Base-by-base conservation (phyloP, 1,140 invertebrate genomes). In the Semibalanus balanoides region DNA sequence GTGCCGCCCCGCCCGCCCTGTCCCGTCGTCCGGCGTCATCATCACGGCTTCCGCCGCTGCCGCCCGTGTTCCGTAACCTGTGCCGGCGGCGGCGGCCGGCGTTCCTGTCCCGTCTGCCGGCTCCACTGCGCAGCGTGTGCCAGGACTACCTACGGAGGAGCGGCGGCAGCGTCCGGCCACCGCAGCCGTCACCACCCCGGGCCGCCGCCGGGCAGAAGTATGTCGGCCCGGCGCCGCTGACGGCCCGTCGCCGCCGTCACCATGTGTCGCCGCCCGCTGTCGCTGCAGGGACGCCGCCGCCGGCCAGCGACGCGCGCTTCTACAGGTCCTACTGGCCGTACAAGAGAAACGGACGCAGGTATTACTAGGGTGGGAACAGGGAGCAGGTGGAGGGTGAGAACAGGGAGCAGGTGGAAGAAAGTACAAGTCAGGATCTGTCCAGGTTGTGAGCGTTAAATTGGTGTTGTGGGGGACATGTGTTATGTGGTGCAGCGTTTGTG, bases 341-440 rank as follows among this genome's bases (percentile, higher is more conserved):
- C 51, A 64, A 64, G 51, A 64, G 22, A 64, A 64, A 64, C 51
- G 51, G 51, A 25, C 51, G 51, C 14, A 11, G 51, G 11, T 64
- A 64, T 19, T 64, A 64, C 22, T 64, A 64, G 51, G 51, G n/a
- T n/a, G n/a, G n/a, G n/a, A n/a, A 22, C 51, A 1, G 51, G 7
- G 51, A 19, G 51, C 51, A 11, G 51, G 11, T 25, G 14, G 5
- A 40, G 51, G 22, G n/a, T n/a, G n/a, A n/a, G n/a, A n/a, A 22
- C 51, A 1, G 51, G 7, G 51, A 19, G 51, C 51, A 11, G 51
- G 11, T 25, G 14, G 5, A 40, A 19, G 22, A 64, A 25, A 64
- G 51, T 64, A 64, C 51, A 64, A 95, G 83, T 98, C 99, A 30
- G 99, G 85, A 84, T 98, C 95, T 94, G 35, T 40, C 35, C n/a